Conservation (phyloP, 2,888 invertebrate species). For the Hemicrepidius hirtus region DNA sequence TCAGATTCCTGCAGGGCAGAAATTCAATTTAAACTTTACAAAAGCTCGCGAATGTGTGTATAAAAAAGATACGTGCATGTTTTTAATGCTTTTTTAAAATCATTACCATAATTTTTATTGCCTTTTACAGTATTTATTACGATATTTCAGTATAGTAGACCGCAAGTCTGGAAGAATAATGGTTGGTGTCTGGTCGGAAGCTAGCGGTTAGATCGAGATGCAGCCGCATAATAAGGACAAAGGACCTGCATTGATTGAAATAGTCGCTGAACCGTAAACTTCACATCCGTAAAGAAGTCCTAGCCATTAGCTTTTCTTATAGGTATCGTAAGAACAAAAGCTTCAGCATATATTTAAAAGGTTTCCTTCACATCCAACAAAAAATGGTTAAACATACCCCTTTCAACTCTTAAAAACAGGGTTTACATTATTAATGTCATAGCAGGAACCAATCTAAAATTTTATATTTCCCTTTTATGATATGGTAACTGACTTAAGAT, state of each 20-base stretch:
- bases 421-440: neutral
- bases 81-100: too few relatives aligned
- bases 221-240: constrained; percentile 53
- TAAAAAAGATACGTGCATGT: too few relatives aligned
- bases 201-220: constrained; percentile 45
- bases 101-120: constrained; percentile 7
- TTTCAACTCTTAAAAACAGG: constrained; percentile 7
- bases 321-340: constrained; percentile 44
- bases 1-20: too few relatives aligned
- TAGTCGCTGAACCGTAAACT: constrained; percentile 58
- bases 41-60: too few relatives aligned
- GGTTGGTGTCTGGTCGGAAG: constrained; percentile 36
- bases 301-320: constrained; percentile 43
- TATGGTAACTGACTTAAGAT: too few relatives aligned
- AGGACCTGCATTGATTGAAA: constrained; percentile 60
- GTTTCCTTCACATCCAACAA: constrained; percentile 28
- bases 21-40: too few relatives aligned
- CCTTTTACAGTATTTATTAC: constrained; percentile 4
- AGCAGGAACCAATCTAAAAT: neutral
- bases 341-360: constrained; percentile 26
- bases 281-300: constrained; percentile 53
- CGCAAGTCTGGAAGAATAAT: constrained; percentile 32
- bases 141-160: constrained; percentile 27
- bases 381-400: constrained; percentile 20
- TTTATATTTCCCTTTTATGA: too few relatives aligned